These are phyloP conservation scores for Myioborus melanocephalus DNA, from an alignment of 2,797 vertebrate species.

Conservation along the genomic window DNA sequence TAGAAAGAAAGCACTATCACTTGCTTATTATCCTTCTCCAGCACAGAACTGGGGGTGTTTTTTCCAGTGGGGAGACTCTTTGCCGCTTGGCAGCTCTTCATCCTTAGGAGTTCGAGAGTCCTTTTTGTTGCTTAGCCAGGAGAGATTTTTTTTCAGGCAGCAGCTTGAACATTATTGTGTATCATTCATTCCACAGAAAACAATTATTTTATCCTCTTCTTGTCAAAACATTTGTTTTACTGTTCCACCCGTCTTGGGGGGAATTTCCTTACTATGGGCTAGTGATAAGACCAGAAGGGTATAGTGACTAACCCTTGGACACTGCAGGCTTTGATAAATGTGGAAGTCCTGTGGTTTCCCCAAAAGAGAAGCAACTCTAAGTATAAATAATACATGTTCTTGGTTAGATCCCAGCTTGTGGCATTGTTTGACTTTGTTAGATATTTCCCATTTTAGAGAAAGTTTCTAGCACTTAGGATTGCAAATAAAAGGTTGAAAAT, in stretches of 20 bases:
- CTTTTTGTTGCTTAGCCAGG: neutral
- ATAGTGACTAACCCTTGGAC: neutral
- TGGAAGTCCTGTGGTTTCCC: neutral
- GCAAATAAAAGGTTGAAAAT: neutral
- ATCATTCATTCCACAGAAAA: neutral
- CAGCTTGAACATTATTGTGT: neutral
- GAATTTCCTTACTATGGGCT: neutral
- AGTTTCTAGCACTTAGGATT: neutral
- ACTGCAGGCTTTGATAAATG: neutral
- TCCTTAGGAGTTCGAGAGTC: neutral
- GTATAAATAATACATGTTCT: neutral
- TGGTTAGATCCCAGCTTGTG: neutral
- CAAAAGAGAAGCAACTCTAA: neutral
- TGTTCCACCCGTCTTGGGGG: neutral
- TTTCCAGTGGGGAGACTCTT: neutral
- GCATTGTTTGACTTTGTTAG: neutral
- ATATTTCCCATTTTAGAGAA: neutral
- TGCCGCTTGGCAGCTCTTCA: neutral
- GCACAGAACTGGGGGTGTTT: neutral
- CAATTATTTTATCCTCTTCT: neutral
- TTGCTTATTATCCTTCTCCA: conserved; percentile 18
- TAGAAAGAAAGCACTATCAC: neutral
- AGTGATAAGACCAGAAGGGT: neutral
- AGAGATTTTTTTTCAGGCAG: neutral
- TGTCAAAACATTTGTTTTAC: neutral